Percentiles rank a stretch among this genome's conserved stretches.
Conservation (phyloP, 2,888 invertebrate species). For the Drosophila suboccidentalis region DNA sequence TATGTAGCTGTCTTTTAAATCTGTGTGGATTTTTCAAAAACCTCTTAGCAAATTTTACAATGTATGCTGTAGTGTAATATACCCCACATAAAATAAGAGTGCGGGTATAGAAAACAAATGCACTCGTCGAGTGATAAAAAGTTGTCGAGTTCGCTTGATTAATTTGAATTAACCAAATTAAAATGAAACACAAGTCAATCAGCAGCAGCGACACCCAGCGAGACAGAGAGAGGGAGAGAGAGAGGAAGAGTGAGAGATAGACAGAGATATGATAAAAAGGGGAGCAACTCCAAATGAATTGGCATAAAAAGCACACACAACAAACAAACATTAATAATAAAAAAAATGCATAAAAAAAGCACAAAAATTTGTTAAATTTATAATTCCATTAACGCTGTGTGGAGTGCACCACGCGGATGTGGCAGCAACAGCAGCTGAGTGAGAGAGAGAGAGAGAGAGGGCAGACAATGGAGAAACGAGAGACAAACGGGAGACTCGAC, state of each 20-base stretch:
- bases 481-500: constrained; percentile 25
- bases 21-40: background rate
- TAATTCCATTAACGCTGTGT: constrained; percentile 66
- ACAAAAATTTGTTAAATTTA: constrained; percentile 54
- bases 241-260: constrained; percentile 3
- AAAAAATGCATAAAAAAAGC: constrained; percentile 14
- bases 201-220: constrained; percentile 73
- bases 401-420: background rate
- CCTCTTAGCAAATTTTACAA: background rate
- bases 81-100: background rate
- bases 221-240: constrained; percentile 14
- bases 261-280: constrained; percentile 4
- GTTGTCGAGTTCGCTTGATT: constrained; percentile 84
- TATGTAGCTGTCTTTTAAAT: background rate
- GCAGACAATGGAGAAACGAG: constrained; percentile 10
- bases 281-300: constrained; percentile 38
- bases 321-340: constrained; percentile 41
- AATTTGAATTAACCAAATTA: constrained; percentile 85
- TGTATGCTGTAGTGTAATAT: background rate
- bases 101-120: constrained; percentile 44
- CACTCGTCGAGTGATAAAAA: constrained; percentile 46
- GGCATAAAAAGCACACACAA: constrained; percentile 53
- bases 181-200: constrained; percentile 84
- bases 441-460: too few species aligned
- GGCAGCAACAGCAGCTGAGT: background rate